Evolutionary conservation across 2,113 vertebrate species (phyloP).

Genomic region (Leptocoma aspasia): DNA sequence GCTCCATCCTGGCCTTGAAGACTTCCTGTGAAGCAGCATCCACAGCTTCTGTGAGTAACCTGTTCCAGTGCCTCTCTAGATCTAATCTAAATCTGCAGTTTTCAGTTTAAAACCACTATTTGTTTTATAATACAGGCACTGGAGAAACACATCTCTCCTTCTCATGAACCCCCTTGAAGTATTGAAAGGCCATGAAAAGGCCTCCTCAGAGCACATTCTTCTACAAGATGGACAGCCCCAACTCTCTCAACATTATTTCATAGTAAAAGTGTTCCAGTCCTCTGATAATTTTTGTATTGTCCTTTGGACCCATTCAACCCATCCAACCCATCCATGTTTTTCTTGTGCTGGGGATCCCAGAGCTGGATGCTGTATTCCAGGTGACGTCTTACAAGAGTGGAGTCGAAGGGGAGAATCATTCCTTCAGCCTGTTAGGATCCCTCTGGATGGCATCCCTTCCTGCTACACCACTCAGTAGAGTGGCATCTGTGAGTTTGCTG

Average conservation of each 20-base stretch:
- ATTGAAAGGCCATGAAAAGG: neutral
- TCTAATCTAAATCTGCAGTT: neutral
- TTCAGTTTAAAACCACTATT: neutral
- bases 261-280: neutral
- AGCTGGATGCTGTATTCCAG: neutral
- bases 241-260: neutral
- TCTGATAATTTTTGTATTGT: fast-evolving
- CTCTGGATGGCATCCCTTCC: neutral
- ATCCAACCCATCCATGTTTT: neutral
- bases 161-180: neutral
- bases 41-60: neutral
- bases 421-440: neutral
- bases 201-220: neutral
- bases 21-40: neutral
- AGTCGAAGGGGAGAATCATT: neutral
- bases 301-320: neutral
- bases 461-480: fast-evolving
- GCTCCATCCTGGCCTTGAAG: neutral
- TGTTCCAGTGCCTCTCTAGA: neutral
- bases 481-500: neutral
- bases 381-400: neutral
- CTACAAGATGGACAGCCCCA: neutral
- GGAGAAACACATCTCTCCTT: neutral
- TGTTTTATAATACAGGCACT: too few species aligned
- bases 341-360: neutral